Evolutionary conservation across 2,888 invertebrate genomes (phyloP), one percentile per base, ranked within the genome.

Genomic region (Noctua janthina): DNA sequence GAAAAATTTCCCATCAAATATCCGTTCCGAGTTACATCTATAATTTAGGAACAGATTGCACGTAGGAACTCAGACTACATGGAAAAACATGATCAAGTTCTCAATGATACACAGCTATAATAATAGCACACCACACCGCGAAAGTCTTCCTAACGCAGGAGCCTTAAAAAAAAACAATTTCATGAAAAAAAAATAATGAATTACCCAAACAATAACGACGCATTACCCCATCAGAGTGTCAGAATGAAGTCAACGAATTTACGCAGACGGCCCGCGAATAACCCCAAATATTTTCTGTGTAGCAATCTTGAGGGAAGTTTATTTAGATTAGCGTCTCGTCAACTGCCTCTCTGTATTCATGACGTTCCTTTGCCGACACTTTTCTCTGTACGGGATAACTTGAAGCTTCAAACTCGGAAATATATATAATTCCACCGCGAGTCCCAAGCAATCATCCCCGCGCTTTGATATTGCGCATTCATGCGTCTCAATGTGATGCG

Each of bases 301-400:
- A 89, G 91, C 91, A 92, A 92, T 92, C 90, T 91, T 85, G 86
- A 84, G 89, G 90, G 83, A 90, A 89, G 91, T 93, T 93, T 94
- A 94, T 93, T 94, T 93, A 93, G 93, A 94, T 94, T 94, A 94
- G 91, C 91, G 91, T 86, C 91, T 91, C 91, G 89, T 92, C 91
- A 91, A 90, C 83, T 86, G 85, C 82, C 90, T 90, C 89, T 94
- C 89, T 91, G 92, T 93, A 94, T 94, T 93, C 94, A 94, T 94
- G 92, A 91, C 89, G 87, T 90, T 90, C 87, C 88, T 86, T 87
- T 83, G 78, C 86, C 85, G 88, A 85, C 89, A 93, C 90, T 91
- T 92, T 91, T 91, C 84, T 88, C 84, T 86, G 85, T 86, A 87
- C 79, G 79, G 78, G 76, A 89, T 91, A 90, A 89, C 90, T 91